Evolutionary conservation across 92 coral and sea anemone species (phyloP), one percentile per base, ranked within the genome.

Genomic region (Meandrina meandrites): DNA sequence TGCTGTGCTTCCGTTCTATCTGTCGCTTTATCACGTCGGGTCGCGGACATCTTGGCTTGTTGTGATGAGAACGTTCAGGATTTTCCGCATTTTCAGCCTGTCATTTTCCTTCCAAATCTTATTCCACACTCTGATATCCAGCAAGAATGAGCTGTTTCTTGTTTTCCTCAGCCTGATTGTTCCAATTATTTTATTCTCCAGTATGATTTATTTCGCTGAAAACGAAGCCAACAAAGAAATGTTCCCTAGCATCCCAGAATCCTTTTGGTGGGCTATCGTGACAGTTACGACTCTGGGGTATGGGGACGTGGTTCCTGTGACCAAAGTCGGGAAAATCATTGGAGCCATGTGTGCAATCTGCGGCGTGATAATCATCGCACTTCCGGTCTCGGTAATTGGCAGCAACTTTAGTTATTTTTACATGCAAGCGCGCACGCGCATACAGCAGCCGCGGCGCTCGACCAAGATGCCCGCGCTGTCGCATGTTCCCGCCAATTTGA

Each of bases 231-330:
- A 97, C 86, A 48, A 78, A 34, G 94, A 92, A 85, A 93, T 93
- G 93, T 97, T 97, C 40, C 94, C 94, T 53, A 97, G 95, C 75
- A 94, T 95, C 85, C 98, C 97, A 84, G 98, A 97, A 78, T 95
- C 99, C 79, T 93, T 97, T 64, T 97, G 99, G 99, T 97, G 99
- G 99, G 97, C 99, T 27, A 90, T 97, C 45, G 98, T 97, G 24
- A 97, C 99, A 8, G 95, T 97, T 82, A 97, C 99, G 4, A 97
- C 99, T 11, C 93, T 97, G 31, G 99, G 99, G 12, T 97, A 97
- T 84, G 99, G 99, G 56, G 99, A 97, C 79, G 98, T 93, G 54
- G 94, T 92, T 67, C 99, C 99, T 50, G 86, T 92, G 45, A 97
- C 99, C 90, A 93, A 89, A 78, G 66, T 95, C 74, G 99, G 99